These are phyloP conservation scores for Struthidea cinerea DNA, from an alignment of 2,113 vertebrate genomes.

Conservation along the genomic window DNA sequence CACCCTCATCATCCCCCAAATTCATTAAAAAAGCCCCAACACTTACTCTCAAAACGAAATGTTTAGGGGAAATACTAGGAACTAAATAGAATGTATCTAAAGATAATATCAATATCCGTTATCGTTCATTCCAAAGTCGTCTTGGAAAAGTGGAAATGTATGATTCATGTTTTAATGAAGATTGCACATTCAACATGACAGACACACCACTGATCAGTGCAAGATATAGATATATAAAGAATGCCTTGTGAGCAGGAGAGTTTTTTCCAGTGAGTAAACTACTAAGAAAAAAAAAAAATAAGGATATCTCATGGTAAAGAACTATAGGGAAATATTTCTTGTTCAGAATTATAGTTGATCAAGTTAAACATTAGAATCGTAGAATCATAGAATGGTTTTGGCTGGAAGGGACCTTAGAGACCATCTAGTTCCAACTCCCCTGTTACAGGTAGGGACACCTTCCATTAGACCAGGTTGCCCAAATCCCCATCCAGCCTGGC, in stretches of 20 bases:
- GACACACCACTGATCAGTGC: background rate
- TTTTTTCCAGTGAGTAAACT: background rate
- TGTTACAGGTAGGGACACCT: too few species aligned
- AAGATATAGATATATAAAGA: background rate
- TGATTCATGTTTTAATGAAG: background rate
- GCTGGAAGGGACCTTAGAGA: background rate
- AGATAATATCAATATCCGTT: background rate
- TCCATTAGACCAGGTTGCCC: background rate
- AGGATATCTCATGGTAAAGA: background rate
- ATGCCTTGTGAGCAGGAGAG: background rate
- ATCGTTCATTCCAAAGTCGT: background rate
- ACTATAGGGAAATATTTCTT: background rate
- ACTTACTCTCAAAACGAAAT: background rate
- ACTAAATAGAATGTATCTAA: background rate
- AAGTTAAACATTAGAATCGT: background rate
- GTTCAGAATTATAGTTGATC: background rate
- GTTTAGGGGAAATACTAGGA: background rate
- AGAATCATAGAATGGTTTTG: background rate
- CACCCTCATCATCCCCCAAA: rapidly evolving
- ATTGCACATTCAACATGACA: background rate
- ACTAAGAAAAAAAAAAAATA: background rate
- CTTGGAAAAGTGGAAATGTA: background rate
- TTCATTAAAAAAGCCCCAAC: background rate
- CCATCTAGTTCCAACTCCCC: background rate
- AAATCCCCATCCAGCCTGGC: background rate